A percentile compares a stretch with the other conserved stretches of the same genome.
Evolutionary conservation across 2,888 invertebrate genomes (phyloP).

Genomic region (Mythimna impura): DNA sequence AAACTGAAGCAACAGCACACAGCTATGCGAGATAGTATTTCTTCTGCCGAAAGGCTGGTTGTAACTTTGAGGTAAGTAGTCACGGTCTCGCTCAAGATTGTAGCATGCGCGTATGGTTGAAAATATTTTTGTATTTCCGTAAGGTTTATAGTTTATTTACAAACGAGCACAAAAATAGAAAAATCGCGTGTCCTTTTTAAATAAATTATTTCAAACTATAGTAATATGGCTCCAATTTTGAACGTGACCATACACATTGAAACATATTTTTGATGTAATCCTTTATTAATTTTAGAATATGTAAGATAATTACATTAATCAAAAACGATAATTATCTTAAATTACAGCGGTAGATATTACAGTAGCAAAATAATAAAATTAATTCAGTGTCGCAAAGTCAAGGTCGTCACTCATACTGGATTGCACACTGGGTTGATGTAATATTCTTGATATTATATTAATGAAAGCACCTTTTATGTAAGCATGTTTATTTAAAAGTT

Average conservation of each 20-base stretch:
- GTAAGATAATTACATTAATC: constrained; percentile 45
- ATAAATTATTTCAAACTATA: constrained; percentile 44
- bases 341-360: constrained; percentile 46
- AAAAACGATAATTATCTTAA: constrained; percentile 47
- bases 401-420: constrained; percentile 52
- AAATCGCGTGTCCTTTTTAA: constrained; percentile 38
- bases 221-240: constrained; percentile 39
- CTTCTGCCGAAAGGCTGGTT: constrained; percentile 34
- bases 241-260: constrained; percentile 31
- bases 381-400: constrained; percentile 47
- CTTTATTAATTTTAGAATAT: constrained; percentile 37
- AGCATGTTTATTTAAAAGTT: too few species aligned
- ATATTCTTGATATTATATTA: too few species aligned
- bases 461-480: too few species aligned
- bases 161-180: constrained; percentile 38
- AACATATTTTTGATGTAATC: constrained; percentile 14
- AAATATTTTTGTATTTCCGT: constrained; percentile 35
- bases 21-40: constrained; percentile 28
- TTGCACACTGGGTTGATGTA: constrained; percentile 51
- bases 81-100: constrained; percentile 34
- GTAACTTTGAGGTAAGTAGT: constrained; percentile 33
- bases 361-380: constrained; percentile 49
- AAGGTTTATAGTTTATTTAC: constrained; percentile 37
- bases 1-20: constrained; percentile 26
- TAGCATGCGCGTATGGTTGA: constrained; percentile 32